These are phyloP conservation scores for Yponomeuta evonymella DNA, from an alignment of 2,888 invertebrate species.

Conservation along the genomic window DNA sequence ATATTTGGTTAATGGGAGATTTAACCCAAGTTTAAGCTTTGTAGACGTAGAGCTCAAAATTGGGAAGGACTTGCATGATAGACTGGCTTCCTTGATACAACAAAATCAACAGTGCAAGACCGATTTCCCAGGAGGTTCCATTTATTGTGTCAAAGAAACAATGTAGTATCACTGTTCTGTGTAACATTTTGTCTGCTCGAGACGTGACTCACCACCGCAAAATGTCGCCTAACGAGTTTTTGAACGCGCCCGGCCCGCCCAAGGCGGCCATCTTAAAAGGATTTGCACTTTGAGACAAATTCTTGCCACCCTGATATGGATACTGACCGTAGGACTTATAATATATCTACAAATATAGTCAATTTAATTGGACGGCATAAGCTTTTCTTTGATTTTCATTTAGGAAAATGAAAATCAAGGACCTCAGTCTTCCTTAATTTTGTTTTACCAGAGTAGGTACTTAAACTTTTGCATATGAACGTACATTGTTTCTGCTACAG, in stretches of 20 bases:
- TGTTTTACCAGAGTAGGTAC: too few species aligned
- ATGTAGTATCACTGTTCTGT: conserved; percentile 30
- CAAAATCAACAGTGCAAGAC: background rate
- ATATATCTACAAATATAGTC: too few species aligned
- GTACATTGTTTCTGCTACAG: too few species aligned
- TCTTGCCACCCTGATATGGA: conserved; percentile 27
- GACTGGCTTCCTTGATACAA: background rate
- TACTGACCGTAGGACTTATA: background rate
- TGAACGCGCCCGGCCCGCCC: conserved; percentile 61
- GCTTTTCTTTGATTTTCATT: too few species aligned
- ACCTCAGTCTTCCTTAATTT: too few species aligned
- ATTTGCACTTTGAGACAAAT: conserved; percentile 71
- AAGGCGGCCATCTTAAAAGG: conserved; percentile 64
- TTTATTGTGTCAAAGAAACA: conserved; percentile 19
- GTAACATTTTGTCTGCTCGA: conserved; percentile 54
- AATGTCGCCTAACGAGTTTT: conserved; percentile 72
- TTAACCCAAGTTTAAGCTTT: too few species aligned
- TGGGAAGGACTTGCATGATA: background rate
- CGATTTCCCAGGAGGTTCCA: background rate
- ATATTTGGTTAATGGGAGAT: too few species aligned
- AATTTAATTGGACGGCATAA: too few species aligned
- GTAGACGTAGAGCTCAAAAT: too few species aligned
- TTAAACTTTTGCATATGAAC: too few species aligned
- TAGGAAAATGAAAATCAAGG: too few species aligned
- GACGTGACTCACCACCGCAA: conserved; percentile 69